Evolutionary conservation across 2,113 vertebrate species (phyloP).

Genomic region (Thalassoma bifasciatum): DNA sequence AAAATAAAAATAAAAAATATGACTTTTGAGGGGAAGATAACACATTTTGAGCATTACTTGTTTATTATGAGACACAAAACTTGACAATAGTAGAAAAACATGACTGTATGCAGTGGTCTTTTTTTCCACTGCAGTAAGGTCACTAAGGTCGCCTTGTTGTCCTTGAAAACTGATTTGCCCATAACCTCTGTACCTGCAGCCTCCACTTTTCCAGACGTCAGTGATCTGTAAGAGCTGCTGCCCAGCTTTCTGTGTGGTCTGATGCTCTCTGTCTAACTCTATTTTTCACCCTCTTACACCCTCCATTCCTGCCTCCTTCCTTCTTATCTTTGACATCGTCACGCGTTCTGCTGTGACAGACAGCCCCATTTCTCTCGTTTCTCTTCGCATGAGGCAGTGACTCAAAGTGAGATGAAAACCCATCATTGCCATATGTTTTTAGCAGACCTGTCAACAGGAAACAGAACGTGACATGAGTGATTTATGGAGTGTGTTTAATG

Average conservation of each 20-base stretch:
- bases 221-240: constrained; percentile 12
- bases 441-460: constrained; percentile 27
- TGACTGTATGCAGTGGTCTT: no score
- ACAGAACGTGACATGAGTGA: constrained; percentile 19
- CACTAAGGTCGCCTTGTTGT: constrained; percentile 19
- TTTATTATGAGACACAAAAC: no score
- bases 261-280: not conserved
- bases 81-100: no score
- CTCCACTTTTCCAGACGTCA: constrained; percentile 48
- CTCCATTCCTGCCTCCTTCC: not conserved
- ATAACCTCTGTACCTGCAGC: constrained; percentile 24
- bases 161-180: constrained; percentile 51
- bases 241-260: constrained; percentile 53
- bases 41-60: no score
- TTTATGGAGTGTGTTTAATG: constrained; percentile 24
- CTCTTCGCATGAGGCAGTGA: constrained; percentile 18
- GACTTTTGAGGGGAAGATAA: no score
- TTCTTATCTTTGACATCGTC: constrained; percentile 32
- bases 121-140: no score
- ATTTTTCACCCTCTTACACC: not conserved
- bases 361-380: constrained; percentile 35
- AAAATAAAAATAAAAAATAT: no score
- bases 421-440: constrained; percentile 26
- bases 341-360: constrained; percentile 38
- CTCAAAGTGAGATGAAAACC: constrained; percentile 28